A percentile compares a stretch with the other conserved stretches of the same genome.
These are phyloP conservation scores for Trichonephila inaurata DNA, from an alignment of 1,140 invertebrate genomes.

Conservation along the genomic window DNA sequence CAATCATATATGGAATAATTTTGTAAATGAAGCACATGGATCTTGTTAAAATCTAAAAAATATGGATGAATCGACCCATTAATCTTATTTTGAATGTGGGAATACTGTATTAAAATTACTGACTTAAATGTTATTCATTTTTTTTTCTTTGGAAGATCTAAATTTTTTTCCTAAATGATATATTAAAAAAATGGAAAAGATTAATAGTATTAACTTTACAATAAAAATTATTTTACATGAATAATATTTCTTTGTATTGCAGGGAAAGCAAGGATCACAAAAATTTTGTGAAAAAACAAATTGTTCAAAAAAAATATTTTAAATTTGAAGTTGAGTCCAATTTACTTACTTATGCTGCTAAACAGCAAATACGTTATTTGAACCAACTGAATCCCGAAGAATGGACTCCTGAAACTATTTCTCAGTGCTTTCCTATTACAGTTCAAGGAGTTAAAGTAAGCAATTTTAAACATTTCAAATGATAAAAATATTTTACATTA, in stretches of 20 bases:
- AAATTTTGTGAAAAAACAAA: constrained; percentile 83
- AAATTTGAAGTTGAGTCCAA: constrained; percentile 84
- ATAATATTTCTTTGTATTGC: constrained; percentile 36
- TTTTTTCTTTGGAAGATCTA: too few species aligned
- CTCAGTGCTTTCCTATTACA: constrained; percentile 89
- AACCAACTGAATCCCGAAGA: constrained; percentile 85
- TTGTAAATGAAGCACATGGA: too few species aligned
- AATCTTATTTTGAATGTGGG: too few species aligned
- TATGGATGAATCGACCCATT: too few species aligned
- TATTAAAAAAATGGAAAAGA: too few species aligned
- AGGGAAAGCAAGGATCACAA: constrained; percentile 78
- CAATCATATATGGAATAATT: too few species aligned
- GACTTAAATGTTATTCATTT: too few species aligned
- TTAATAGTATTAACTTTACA: too few species aligned
- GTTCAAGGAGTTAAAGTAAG: constrained; percentile 73
- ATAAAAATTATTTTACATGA: too few species aligned
- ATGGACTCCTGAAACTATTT: constrained; percentile 87
- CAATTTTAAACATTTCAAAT: not conserved
- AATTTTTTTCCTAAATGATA: too few species aligned
- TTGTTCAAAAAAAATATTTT: constrained; percentile 88
- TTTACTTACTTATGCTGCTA: constrained; percentile 91
- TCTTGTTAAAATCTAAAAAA: too few species aligned
- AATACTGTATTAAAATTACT: too few species aligned
- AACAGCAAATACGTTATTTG: constrained; percentile 89
- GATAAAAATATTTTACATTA: not conserved